A percentile compares a stretch with the other conserved stretches of the same genome.
Evolutionary conservation across 2,797 vertebrate species (phyloP).

Genomic region (Hoplostethus atlanticus): DNA sequence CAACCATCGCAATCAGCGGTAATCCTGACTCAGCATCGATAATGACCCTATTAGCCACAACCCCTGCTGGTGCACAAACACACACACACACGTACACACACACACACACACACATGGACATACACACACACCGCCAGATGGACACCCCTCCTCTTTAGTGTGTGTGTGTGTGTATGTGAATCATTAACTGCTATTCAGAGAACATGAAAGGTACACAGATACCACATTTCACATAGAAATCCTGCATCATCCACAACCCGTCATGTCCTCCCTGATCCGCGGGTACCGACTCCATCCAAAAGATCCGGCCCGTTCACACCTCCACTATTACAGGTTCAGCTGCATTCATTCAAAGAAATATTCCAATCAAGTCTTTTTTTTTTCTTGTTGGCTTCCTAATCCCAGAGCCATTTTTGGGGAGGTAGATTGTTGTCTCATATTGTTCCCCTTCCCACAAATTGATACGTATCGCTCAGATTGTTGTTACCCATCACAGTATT

Average conservation of each 20-base stretch:
- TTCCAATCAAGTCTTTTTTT: no score
- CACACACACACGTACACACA: background rate
- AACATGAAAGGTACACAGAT: conserved; percentile 17
- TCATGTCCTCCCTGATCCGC: conserved; percentile 21
- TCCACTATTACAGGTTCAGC: conserved; percentile 25
- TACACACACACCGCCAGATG: conserved; percentile 59
- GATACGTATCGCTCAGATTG: no score
- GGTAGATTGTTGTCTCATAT: no score
- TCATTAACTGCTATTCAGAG: conserved; percentile 37
- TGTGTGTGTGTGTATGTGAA: conserved; percentile 30
- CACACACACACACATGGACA: no score
- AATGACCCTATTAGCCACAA: conserved; percentile 83
- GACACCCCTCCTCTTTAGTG: conserved; percentile 72
- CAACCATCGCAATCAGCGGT: conserved; percentile 79
- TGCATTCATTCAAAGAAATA: no score
- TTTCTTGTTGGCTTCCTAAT: background rate
- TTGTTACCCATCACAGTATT: no score
- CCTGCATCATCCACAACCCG: no score
- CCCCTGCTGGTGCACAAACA: conserved; percentile 65
- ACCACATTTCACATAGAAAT: conserved; percentile 17
- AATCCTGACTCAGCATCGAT: conserved; percentile 84
- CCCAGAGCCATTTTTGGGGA: no score
- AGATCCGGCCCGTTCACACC: conserved; percentile 28
- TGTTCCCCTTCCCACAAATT: no score
- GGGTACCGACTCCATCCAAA: background rate